Evolutionary conservation across 2,797 vertebrate genomes (phyloP).

Genomic region (Craterocephalus amniculus): DNA sequence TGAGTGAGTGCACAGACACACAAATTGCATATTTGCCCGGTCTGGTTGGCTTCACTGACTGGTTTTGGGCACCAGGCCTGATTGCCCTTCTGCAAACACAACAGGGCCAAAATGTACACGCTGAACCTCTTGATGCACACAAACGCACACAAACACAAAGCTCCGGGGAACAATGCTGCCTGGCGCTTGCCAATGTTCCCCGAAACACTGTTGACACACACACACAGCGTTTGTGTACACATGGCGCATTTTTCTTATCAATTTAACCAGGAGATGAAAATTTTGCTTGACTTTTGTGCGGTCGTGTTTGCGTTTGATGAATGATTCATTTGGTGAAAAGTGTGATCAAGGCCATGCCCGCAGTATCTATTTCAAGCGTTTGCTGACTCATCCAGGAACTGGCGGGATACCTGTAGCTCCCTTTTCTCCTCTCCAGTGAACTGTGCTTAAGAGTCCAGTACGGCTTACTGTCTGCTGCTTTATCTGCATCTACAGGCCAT

Average conservation of each 20-base stretch:
- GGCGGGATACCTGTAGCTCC: conserved; percentile 65
- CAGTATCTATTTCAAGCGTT: conserved; percentile 79
- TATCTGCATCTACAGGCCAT: conserved; percentile 19
- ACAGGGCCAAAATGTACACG: conserved; percentile 74
- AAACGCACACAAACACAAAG: conserved; percentile 67
- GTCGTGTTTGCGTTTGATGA: conserved; percentile 78
- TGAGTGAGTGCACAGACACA: conserved; percentile 36
- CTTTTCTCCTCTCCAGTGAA: conserved; percentile 54
- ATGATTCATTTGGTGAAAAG: conserved; percentile 80
- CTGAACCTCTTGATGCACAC: conserved; percentile 70
- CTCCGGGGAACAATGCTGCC: conserved; percentile 70
- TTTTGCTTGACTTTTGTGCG: conserved; percentile 62
- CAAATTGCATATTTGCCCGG: conserved; percentile 78
- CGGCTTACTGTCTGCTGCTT: conserved; percentile 7
- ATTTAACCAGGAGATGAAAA: conserved; percentile 77
- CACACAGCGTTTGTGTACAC: conserved; percentile 67
- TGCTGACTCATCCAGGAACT: conserved; percentile 74
- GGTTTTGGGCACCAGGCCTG: conserved; percentile 73
- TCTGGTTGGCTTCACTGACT: conserved; percentile 71
- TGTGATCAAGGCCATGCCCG: conserved; percentile 75
- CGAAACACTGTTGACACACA: conserved; percentile 73
- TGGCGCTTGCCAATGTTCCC: conserved; percentile 65
- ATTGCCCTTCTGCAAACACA: conserved; percentile 82
- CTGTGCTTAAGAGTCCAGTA: conserved; percentile 48
- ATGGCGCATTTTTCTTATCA: conserved; percentile 74